A percentile compares a stretch with the other conserved stretches of the same genome.
Evolutionary conservation across 2,113 vertebrate species (phyloP).

Genomic region (Sorex araneus): DNA sequence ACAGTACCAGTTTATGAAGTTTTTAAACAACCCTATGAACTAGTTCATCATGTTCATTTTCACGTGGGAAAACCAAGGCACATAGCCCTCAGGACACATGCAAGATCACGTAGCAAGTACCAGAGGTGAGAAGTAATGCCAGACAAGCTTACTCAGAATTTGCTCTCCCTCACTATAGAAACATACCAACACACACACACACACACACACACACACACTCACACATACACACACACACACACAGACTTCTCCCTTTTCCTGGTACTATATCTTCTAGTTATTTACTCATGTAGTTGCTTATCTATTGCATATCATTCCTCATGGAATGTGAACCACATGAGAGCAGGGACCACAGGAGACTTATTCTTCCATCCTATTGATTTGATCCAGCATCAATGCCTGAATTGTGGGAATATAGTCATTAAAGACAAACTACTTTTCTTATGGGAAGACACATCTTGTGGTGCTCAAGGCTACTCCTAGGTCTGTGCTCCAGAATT

Average conservation of each 20-base stretch:
- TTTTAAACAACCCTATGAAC: neutral
- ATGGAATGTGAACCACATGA: neutral
- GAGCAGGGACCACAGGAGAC: too few relatives aligned
- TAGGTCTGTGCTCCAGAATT: too few relatives aligned
- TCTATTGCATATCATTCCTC: neutral
- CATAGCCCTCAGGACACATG: neutral
- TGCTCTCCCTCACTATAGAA: neutral
- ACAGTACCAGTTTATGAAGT: neutral
- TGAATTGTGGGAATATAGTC: too few relatives aligned
- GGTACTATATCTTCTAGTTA: accelerated
- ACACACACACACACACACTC: neutral
- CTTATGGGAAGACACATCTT: too few relatives aligned
- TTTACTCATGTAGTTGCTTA: neutral
- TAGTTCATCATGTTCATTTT: neutral
- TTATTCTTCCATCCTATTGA: neutral
- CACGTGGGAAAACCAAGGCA: neutral
- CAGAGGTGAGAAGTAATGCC: neutral
- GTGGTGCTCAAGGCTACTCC: too few relatives aligned
- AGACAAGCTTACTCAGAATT: neutral
- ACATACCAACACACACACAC: neutral
- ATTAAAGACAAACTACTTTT: neutral
- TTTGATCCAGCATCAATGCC: neutral
- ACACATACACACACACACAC: neutral
- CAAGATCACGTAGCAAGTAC: neutral
- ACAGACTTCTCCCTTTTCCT: neutral